Evolutionary conservation across 2,888 invertebrate species (phyloP).

Genomic region (Tineola bisselliella): DNA sequence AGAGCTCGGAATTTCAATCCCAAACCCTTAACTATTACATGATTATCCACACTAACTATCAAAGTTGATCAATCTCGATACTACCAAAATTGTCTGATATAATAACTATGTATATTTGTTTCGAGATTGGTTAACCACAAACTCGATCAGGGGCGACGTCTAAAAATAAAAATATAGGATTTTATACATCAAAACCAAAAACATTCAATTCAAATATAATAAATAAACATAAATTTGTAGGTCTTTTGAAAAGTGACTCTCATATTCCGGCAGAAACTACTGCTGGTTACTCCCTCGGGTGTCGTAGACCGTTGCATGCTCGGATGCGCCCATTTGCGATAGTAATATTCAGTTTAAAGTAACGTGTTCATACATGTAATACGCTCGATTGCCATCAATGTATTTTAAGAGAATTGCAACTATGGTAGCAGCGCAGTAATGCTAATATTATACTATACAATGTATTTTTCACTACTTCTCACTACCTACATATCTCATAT

Average conservation of each 20-base stretch:
- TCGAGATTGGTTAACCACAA: neutral
- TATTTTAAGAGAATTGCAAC: too few relatives aligned
- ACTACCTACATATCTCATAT: too few relatives aligned
- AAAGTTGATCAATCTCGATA: neutral
- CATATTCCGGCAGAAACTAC: neutral
- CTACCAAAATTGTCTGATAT: neutral
- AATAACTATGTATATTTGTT: neutral
- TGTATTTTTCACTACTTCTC: too few relatives aligned
- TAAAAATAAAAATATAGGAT: too few relatives aligned
- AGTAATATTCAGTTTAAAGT: slow-evolving; percentile 5
- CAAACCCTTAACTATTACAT: neutral
- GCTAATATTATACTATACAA: too few relatives aligned
- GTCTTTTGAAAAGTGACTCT: too few relatives aligned
- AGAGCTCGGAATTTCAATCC: neutral
- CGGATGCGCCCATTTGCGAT: slow-evolving; percentile 6
- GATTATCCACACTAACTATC: neutral
- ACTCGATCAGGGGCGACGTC: neutral
- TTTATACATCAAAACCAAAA: too few relatives aligned
- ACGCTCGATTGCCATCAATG: neutral
- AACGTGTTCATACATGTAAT: neutral
- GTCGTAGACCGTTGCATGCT: neutral
- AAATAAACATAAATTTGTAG: too few relatives aligned
- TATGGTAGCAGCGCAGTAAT: too few relatives aligned
- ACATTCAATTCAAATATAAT: too few relatives aligned
- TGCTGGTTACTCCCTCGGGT: neutral